Evolutionary conservation across 35 echinoderm and acorn worm genomes (phyloP).

Genomic region (Patiria miniata): DNA sequence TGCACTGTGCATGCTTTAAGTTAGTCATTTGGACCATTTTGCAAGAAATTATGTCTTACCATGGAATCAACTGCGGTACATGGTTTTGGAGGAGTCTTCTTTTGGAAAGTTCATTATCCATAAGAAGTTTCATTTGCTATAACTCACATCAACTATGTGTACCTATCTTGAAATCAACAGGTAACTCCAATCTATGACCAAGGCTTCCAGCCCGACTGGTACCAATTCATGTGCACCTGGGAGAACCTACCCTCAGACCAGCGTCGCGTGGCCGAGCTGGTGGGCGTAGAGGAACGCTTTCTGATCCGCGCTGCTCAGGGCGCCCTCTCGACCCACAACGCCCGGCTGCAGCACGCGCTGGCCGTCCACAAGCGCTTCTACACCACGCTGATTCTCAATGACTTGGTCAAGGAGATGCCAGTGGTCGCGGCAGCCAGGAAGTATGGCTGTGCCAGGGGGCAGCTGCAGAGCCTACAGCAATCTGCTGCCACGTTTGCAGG

Average conservation of each 20-base stretch:
- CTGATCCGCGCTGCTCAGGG: slow-evolving; percentile 77
- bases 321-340: slow-evolving; percentile 38
- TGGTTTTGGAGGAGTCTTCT: too few species aligned
- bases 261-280: slow-evolving; percentile 82
- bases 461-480: slow-evolving; percentile 92
- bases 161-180: slow-evolving; percentile 24
- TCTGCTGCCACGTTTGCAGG: slow-evolving; percentile 96
- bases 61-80: too few species aligned
- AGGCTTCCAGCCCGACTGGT: slow-evolving; percentile 90
- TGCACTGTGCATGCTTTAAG: too few species aligned
- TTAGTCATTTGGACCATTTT: too few species aligned
- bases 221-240: slow-evolving; percentile 88
- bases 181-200: slow-evolving; percentile 96
- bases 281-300: slow-evolving; percentile 92
- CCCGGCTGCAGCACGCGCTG: slow-evolving; percentile 65
- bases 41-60: too few species aligned
- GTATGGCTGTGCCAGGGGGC: slow-evolving; percentile 84
- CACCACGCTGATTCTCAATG: slow-evolving; percentile 76
- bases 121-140: too few species aligned
- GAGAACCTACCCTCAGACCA: slow-evolving; percentile 82
- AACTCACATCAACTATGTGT: too few species aligned
- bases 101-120: too few species aligned
- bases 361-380: slow-evolving; percentile 92
- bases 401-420: slow-evolving; percentile 90
- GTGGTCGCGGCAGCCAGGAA: slow-evolving; percentile 67